phyloP scores from a whole-genome alignment of 2,888 invertebrate species.

The Rhamphomyia laevipes region DNA sequence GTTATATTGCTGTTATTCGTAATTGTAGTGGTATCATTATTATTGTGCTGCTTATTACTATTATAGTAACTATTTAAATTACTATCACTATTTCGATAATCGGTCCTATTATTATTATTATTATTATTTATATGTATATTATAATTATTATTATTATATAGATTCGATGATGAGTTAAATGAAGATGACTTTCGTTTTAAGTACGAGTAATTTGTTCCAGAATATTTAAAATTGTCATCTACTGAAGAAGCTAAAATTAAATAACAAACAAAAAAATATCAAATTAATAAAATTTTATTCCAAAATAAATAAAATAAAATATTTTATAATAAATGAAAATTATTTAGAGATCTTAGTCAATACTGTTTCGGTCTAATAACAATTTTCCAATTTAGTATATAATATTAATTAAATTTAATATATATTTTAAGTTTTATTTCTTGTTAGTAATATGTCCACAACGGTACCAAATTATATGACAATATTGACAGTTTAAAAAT shows the following conservation, averaged over 20 bases:
- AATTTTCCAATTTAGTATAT: no score
- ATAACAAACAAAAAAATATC: neutral
- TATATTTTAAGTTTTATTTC: no score
- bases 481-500: no score
- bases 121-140: neutral
- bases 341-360: no score
- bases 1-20: neutral
- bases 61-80: constrained; percentile 1
- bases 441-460: no score
- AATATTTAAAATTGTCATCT: constrained; percentile 4
- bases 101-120: constrained; percentile 5
- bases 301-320: no score
- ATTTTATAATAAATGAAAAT: no score
- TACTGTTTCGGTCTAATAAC: no score
- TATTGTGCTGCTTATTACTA: constrained; percentile 1
- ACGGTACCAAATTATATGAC: no score
- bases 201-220: constrained; percentile 9
- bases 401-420: no score
- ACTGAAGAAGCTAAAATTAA: constrained; percentile 1
- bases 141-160: constrained; percentile 6
- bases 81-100: constrained; percentile 6
- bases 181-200: constrained; percentile 11
- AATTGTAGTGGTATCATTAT: neutral
- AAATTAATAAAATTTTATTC: neutral
- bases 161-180: constrained; percentile 6